Evolutionary conservation across 2,888 invertebrate genomes (phyloP).

Genomic region (Liodrosophila aerea): DNA sequence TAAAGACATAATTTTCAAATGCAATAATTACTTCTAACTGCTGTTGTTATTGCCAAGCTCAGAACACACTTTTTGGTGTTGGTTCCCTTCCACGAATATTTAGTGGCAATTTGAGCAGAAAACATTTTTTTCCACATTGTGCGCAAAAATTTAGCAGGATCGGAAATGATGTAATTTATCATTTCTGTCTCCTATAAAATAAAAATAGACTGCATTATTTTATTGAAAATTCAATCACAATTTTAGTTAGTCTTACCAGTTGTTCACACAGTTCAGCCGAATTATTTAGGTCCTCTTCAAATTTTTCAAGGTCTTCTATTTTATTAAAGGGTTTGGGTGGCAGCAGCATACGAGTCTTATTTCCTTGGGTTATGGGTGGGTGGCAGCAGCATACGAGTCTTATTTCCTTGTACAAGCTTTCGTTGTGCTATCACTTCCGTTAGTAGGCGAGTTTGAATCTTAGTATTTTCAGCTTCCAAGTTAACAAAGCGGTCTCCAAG

Average conservation of each 20-base stretch:
- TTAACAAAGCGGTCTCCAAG: constrained; percentile 16
- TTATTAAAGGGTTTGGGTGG: constrained; percentile 4
- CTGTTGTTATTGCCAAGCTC: constrained; percentile 10
- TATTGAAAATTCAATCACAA: constrained; percentile 10
- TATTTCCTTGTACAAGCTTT: constrained; percentile 14
- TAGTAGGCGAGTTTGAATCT: constrained; percentile 9
- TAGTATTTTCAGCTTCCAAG: constrained; percentile 15
- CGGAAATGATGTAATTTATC: no score
- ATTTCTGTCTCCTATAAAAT: no score
- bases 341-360: no score
- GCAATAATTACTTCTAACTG: constrained; percentile 7
- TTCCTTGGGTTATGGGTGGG: no score
- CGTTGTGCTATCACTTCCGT: constrained; percentile 16
- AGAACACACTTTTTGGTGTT: constrained; percentile 7
- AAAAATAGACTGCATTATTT: constrained; percentile 1
- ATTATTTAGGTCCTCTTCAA: constrained; percentile 8
- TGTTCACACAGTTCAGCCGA: constrained; percentile 7
- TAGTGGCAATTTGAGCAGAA: constrained; percentile 2
- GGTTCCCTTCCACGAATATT: constrained; percentile 9
- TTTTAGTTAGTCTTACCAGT: constrained; percentile 6
- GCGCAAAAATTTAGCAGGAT: constrained; percentile 8
- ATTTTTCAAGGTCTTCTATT: constrained; percentile 5
- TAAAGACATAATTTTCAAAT: background rate
- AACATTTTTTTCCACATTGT: constrained; percentile 5
- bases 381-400: constrained; percentile 6